phyloP scores from a whole-genome alignment of 2,888 invertebrate species.

The Chironomus riparius region DNA sequence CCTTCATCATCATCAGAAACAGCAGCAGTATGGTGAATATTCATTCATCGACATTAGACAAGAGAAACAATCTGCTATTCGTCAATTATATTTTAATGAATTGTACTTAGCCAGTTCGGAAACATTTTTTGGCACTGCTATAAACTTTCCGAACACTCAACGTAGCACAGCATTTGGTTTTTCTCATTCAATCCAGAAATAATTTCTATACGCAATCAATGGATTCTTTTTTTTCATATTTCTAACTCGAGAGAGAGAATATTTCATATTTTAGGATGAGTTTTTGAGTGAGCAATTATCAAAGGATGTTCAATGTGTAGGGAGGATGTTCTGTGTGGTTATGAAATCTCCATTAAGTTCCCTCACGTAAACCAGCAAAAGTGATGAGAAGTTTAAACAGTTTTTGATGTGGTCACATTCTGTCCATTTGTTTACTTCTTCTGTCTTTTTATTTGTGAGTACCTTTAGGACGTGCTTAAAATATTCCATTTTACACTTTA shows the following conservation, averaged over 20 bases:
- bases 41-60: neutral
- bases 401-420: slow-evolving; percentile 25
- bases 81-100: slow-evolving; percentile 23
- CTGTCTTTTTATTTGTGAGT: neutral
- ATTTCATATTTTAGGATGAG: neutral
- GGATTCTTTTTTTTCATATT: neutral
- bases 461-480: neutral
- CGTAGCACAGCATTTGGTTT: neutral
- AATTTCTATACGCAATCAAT: neutral
- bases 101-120: neutral
- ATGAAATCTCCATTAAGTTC: slow-evolving; percentile 16
- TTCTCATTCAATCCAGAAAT: neutral
- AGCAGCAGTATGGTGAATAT: neutral
- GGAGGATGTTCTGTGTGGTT: neutral
- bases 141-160: neutral
- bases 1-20: neutral
- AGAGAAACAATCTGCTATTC: slow-evolving; percentile 18
- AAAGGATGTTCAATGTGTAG: neutral
- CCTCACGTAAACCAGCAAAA: neutral
- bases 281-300: neutral
- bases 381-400: slow-evolving; percentile 1
- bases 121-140: slow-evolving; percentile 7
- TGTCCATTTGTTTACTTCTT: slow-evolving; percentile 9
- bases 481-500: neutral
- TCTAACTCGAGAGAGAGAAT: neutral